Percentiles rank a stretch among this genome's conserved stretches.
phyloP scores from a whole-genome alignment of 2,797 vertebrate species.

The Sebastes variabilis region DNA sequence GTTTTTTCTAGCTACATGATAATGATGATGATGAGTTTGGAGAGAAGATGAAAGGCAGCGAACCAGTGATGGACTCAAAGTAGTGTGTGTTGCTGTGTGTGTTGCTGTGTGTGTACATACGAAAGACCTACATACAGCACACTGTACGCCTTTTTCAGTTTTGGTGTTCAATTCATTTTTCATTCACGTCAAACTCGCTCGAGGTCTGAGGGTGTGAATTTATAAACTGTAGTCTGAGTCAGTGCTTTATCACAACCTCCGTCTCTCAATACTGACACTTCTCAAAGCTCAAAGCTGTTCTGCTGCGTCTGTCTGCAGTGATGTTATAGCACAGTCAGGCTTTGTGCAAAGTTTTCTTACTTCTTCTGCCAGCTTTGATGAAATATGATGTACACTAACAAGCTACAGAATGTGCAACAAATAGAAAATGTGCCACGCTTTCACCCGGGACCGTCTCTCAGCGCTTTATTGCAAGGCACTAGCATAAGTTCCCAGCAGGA shows the following conservation, averaged over 20 bases:
- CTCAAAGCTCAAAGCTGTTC: background rate
- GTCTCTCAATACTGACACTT: background rate
- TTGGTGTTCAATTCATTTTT: background rate
- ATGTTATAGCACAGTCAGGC: background rate
- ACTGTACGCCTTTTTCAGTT: background rate
- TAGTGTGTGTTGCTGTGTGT: background rate
- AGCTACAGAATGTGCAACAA: background rate
- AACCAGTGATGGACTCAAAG: background rate
- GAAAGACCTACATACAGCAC: background rate
- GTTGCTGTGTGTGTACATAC: background rate
- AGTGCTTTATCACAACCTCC: background rate
- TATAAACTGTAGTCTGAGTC: slow-evolving; percentile 9
- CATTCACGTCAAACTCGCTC: background rate
- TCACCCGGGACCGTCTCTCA: background rate
- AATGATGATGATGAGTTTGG: background rate
- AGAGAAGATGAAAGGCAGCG: slow-evolving; percentile 22
- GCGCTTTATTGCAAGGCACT: background rate
- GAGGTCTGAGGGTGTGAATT: slow-evolving; percentile 3
- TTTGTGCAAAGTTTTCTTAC: background rate
- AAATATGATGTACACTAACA: background rate
- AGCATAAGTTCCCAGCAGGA: background rate
- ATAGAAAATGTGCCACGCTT: background rate
- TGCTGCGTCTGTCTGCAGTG: background rate
- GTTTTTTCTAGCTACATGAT: background rate
- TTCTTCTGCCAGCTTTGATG: background rate